Evolutionary conservation across 2,797 vertebrate species (phyloP), one percentile per base, ranked within the genome.

Genomic region (Botia almorhae): DNA sequence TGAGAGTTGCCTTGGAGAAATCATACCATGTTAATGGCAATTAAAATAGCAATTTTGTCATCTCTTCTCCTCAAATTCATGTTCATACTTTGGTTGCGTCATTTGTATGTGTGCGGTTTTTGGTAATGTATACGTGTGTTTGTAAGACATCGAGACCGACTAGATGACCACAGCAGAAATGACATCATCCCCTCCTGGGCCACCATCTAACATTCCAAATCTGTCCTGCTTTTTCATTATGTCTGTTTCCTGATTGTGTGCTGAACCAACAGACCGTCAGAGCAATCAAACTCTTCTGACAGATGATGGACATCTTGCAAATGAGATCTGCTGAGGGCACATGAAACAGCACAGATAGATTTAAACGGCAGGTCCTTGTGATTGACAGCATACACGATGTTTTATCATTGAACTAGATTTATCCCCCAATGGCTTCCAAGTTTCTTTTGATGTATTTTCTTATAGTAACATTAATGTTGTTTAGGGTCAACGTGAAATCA

Each of bases 271-370:
- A 50, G 56, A 63, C 68, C 56, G 51, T 70, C 60, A 63, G 56
- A 78, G 56, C 43, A 17, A 51, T 53, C 68, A 51, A 43, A 48
- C 19, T 71, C 50, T 63, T 71, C 68, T 78, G 76, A 78, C 76
- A 76, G 71, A 26, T 67, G 71, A 81, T 36, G 36, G 65, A 17
- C 58, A 0, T 68, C 39, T 69, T 81, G 71, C 56, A 81, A 71
- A 78, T 81, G 71, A 79, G 64, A 84, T 74, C 60, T 75, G 70
- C 75, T 68, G 46, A 61, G 51, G 63, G 69, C 55, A 26, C 36
- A 43, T 69, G n/a, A 63, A 63, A 70, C 4, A 39, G 68, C 76
- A 43, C 8, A 63, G 68, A 51, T 23, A 58, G 36, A 77, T 71
- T 23, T 29, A 17, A 63, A 39, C 14, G 12, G 56, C 70, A 8